Conservation (phyloP, 64 coral and sea anemone genomes). For the Actinia tenebrosa region DNA sequence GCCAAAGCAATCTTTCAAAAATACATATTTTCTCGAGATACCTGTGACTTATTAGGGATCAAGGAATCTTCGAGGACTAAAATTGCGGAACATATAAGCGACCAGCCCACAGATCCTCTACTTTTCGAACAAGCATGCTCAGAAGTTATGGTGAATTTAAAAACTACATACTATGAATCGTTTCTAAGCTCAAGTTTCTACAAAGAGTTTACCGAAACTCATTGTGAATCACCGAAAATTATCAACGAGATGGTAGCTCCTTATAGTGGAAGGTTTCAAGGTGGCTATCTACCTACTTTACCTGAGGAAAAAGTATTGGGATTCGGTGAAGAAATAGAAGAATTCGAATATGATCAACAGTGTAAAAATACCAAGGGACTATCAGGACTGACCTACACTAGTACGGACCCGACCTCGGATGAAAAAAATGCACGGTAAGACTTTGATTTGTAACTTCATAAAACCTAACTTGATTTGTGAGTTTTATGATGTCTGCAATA, state of each 20-base stretch:
- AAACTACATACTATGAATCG: slow-evolving; percentile 81
- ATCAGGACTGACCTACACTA: neutral
- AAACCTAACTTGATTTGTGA: neutral
- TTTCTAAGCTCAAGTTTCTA: slow-evolving; percentile 63
- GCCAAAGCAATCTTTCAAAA: slow-evolving; percentile 87
- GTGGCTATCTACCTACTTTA: slow-evolving; percentile 89
- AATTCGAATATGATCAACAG: slow-evolving; percentile 79
- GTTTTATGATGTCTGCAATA: neutral
- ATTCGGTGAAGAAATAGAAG: slow-evolving; percentile 84
- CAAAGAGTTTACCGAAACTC: slow-evolving; percentile 64
- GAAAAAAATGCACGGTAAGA: slow-evolving; percentile 57
- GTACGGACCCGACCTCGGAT: slow-evolving; percentile 56
- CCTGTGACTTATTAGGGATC: slow-evolving; percentile 58
- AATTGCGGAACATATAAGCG: slow-evolving; percentile 74
- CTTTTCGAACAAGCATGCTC: slow-evolving; percentile 80
- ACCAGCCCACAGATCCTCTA: slow-evolving; percentile 58
- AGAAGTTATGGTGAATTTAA: slow-evolving; percentile 61
- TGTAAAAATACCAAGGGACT: slow-evolving; percentile 46
- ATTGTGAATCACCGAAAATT: slow-evolving; percentile 50
- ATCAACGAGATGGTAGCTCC: slow-evolving; percentile 36
- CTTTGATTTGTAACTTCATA: slow-evolving; percentile 8
- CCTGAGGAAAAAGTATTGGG: slow-evolving; percentile 93
- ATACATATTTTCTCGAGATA: slow-evolving; percentile 53
- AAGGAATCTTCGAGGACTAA: slow-evolving; percentile 50
- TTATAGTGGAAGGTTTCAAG: slow-evolving; percentile 67